phyloP scores from a whole-genome alignment of 2,797 vertebrate genomes.

The Myotis pilosus region DNA sequence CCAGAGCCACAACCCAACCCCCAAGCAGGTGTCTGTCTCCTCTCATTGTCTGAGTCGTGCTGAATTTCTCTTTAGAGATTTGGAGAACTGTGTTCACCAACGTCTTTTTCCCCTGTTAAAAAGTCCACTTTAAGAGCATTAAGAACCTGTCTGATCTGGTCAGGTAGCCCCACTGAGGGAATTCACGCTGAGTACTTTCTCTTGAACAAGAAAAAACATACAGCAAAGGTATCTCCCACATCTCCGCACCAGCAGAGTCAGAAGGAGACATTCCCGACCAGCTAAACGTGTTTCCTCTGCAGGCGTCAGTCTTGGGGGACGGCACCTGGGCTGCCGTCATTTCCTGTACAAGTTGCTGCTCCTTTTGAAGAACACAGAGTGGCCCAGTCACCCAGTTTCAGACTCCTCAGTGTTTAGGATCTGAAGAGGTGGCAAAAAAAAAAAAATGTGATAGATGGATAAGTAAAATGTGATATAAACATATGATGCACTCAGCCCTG shows the following conservation, averaged over 20 bases:
- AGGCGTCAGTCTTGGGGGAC: not conserved
- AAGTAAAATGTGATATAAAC: constrained; percentile 8
- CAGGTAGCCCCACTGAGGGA: constrained; percentile 73
- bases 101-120: constrained; percentile 72
- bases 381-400: not conserved
- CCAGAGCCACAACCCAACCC: constrained; percentile 56
- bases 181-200: constrained; percentile 65
- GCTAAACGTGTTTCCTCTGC: not conserved
- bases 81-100: constrained; percentile 73
- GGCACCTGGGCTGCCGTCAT: not conserved
- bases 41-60: constrained; percentile 71
- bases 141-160: constrained; percentile 49
- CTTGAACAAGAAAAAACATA: constrained; percentile 67
- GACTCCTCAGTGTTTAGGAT: not conserved
- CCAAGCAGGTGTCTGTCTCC: constrained; percentile 68
- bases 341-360: constrained; percentile 24
- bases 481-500: not conserved
- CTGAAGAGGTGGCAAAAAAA: constrained; percentile 4
- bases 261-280: not conserved
- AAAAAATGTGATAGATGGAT: not conserved
- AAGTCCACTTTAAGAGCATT: not conserved
- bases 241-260: constrained; percentile 56
- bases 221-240: constrained; percentile 59
- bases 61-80: constrained; percentile 79
- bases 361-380: not conserved